Evolutionary conservation across 2,888 invertebrate genomes (phyloP), one percentile per base, ranked within the genome.

Genomic region (Cantharis nigra): DNA sequence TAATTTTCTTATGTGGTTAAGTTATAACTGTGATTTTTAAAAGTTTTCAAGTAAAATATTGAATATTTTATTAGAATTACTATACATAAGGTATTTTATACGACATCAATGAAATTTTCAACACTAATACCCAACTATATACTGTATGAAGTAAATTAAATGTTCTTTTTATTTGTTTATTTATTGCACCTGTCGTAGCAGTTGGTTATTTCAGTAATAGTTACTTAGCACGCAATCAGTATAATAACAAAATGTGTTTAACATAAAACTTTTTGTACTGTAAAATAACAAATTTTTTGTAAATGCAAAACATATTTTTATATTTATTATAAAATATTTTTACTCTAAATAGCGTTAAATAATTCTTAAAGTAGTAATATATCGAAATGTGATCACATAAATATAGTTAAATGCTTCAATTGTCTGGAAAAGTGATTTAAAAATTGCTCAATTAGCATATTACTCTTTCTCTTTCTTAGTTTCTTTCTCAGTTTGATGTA

Each of bases 121-220:
- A 49, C 49, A 49, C 49, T n/a, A 49, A 13, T 49, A n/a, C n/a
- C n/a, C 49, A 49, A n/a, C 9, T n/a, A 33, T n/a, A 33, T 33
- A n/a, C 26, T 67, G 5, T 67, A 23, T 18, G 65, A 23, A n/a
- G 65, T 18, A 67, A 67, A 26, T 33, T 20, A 72, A 72, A 67
- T 67, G 67, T 26, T 30, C 67, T 71, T 70, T 63, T 26, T 33
- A 30, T 72, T 30, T 72, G 28, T 33, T 67, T 72, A 65, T 72
- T 72, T 72, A 72, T 72, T 67, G 72, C 62, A 7, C 10, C 67
- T 72, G 65, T 72, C 65, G 49, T 72, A 49, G 65, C 9, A 67
- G 65, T 72, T 72, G 64, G 72, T 67, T 30, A 30, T 33, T 63
- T 65, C 20, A 65, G 49, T 72, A 72, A 72, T 72, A 72, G 72